Evolutionary conservation across 92 coral and sea anemone genomes (phyloP).

Genomic region (Hydrozoanthus gracilis): DNA sequence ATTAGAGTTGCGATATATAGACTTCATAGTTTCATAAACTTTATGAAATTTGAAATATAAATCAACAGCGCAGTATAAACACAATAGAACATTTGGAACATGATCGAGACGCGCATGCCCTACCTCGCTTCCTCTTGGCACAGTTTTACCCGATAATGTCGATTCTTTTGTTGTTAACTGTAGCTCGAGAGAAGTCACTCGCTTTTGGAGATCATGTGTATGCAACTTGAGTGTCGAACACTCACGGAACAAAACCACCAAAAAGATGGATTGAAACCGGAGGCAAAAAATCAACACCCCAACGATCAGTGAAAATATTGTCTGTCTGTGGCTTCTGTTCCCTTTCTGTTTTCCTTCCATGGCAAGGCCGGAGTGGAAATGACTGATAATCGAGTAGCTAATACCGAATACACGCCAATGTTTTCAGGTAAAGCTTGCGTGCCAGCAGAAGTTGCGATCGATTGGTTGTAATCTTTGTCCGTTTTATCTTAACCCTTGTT

Average conservation of each 20-base stretch:
- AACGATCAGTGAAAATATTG: conserved; percentile 37
- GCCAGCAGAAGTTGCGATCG: background rate
- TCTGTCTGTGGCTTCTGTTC: background rate
- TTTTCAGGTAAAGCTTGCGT: conserved; percentile 24
- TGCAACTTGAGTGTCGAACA: conserved; percentile 61
- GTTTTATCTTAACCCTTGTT: no score
- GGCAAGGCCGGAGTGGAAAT: background rate
- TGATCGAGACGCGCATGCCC: background rate
- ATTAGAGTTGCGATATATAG: background rate
- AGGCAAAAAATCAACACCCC: conserved; percentile 65
- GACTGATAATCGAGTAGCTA: background rate
- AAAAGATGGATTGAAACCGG: conserved; percentile 63
- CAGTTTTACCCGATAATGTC: background rate
- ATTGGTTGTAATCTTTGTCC: background rate
- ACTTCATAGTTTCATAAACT: background rate
- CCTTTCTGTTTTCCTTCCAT: conserved; percentile 7
- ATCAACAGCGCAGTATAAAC: background rate
- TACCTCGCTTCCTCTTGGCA: background rate
- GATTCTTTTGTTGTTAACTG: background rate
- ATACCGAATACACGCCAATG: conserved; percentile 22
- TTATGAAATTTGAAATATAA: background rate
- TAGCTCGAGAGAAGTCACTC: conserved; percentile 61
- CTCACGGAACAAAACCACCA: conserved; percentile 66
- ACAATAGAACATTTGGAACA: background rate
- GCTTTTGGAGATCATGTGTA: conserved; percentile 64